Evolutionary conservation across 2,888 invertebrate species (phyloP), one percentile per base, ranked within the genome.

Genomic region (Acrocera orbiculus): DNA sequence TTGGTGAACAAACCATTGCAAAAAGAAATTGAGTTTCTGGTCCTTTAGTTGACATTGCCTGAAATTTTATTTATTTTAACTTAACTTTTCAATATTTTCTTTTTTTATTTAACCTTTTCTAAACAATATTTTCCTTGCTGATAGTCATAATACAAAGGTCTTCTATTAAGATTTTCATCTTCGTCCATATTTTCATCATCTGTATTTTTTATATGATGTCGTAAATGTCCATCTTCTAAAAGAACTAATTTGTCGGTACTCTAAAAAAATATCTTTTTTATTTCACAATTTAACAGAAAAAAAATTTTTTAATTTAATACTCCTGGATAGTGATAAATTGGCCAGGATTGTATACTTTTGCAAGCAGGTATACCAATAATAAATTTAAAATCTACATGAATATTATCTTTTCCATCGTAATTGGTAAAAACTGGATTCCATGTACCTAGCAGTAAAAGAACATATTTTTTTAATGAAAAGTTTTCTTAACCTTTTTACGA

Each of bases 91-190:
- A 14, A 10, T 16, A 20, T 8, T 10, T 22, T 24, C 9, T 15
- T 20, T 13, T 28, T 17, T n/a, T 19, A 29, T 30, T 35, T 15
- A 36, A 78, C 81, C 65, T 76, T 81, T 51, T 86, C 86, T 49
- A 81, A 66, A 50, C 86, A 86, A 53, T 85, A 86, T 56, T 77
- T 73, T 26, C 77, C 75, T 41, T 70, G 73, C 13, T 66, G 63
- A 51, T 82, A 79, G 49, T 82, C 79, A 47, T 77, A 70, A 39
- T 69, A 74, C 4, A 69, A 54, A 32, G 69, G 61, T 51, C 70
- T 47, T 5, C 47, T 42, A 4, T 45, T 48, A 46, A 3, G 2
- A 5, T 65, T 62, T 32, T 61, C 63, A 14, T 65, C 62, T 32
- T 58, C 52, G 6, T 56, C 52, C 15, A 65, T 66, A 27, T 59